phyloP scores from a whole-genome alignment of 1,140 invertebrate genomes.

The Drosophila kikkawai region DNA sequence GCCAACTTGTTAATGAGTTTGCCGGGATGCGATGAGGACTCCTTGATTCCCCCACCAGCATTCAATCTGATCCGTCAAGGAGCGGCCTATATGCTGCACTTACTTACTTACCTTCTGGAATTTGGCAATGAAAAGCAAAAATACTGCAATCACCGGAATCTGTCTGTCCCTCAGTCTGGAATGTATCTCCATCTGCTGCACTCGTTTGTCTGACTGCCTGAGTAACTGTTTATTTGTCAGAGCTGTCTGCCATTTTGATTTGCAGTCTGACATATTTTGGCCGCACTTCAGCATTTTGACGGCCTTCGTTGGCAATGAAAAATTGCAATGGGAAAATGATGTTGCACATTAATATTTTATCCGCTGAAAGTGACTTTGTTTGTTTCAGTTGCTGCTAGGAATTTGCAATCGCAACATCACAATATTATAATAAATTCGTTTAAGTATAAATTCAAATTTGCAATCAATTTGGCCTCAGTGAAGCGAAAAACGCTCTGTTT shows the following conservation, averaged over 20 bases:
- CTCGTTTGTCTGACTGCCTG: constrained; percentile 38
- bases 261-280: constrained; percentile 71
- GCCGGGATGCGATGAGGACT: constrained; percentile 20
- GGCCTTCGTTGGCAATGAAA: constrained; percentile 39
- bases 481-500: not conserved
- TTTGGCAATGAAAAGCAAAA: constrained; percentile 68
- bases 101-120: constrained; percentile 49
- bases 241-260: constrained; percentile 70
- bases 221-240: constrained; percentile 72
- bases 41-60: not conserved
- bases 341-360: constrained; percentile 34
- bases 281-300: constrained; percentile 45
- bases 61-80: not conserved
- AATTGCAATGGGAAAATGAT: constrained; percentile 35
- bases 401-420: too few relatives aligned
- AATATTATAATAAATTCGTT: not conserved
- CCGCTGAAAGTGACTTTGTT: not conserved
- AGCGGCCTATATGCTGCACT: constrained; percentile 49
- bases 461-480: not conserved
- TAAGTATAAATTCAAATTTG: not conserved
- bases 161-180: constrained; percentile 13
- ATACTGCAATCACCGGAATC: constrained; percentile 54
- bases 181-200: constrained; percentile 38
- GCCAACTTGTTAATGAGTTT: constrained; percentile 83
- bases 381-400: not conserved